Evolutionary conservation across 2,113 vertebrate genomes (phyloP), one percentile per base, ranked within the genome.

Genomic region (Vulpes lagopus): DNA sequence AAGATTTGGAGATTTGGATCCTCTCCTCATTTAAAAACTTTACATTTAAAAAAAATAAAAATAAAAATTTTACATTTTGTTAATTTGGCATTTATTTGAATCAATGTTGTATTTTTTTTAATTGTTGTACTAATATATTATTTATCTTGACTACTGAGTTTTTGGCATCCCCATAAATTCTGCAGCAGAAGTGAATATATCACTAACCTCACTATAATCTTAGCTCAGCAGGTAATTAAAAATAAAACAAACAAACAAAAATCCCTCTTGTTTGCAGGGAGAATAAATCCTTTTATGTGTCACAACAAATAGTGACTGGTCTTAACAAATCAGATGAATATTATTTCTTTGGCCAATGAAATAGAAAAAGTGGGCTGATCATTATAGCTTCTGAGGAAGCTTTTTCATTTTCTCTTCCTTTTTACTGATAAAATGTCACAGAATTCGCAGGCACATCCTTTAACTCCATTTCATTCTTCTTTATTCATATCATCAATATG

Each of bases 341-440:
- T 4, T 38, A 92, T 83, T 78, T 19, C 30, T 85, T 27, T 35
- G n/a, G 16, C 30, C 59, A 69, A 35, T 43, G 43, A 64, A 7
- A 64, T 4, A 49, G 9, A 57, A 95, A 38, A 81, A 82, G 5
- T 17, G 8, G 11, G 30, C 5, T 35, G 71, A 64, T 81, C 35
- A 81, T 67, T 38, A 51, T 5, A 89, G 23, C 23, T 62, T 95
- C n/a, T 95, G 25, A 87, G 22, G 55, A 83, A 71, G 22, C 23
- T 67, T 59, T 62, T 62, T 83, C 49, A 23, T 67, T 53, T 87
- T 67, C 5, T 30, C 69, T 79, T 83, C 10, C 15, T 64, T 84
- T 60, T n/a, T 64, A 38, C 65, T 85, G 38, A 96, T 32, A 92
- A 89, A 90, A 89, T 38, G 55, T 22, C 59, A 84, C 15, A 74